Evolutionary conservation across 2,113 vertebrate genomes (phyloP).

Genomic region (Anoplopoma fimbria): DNA sequence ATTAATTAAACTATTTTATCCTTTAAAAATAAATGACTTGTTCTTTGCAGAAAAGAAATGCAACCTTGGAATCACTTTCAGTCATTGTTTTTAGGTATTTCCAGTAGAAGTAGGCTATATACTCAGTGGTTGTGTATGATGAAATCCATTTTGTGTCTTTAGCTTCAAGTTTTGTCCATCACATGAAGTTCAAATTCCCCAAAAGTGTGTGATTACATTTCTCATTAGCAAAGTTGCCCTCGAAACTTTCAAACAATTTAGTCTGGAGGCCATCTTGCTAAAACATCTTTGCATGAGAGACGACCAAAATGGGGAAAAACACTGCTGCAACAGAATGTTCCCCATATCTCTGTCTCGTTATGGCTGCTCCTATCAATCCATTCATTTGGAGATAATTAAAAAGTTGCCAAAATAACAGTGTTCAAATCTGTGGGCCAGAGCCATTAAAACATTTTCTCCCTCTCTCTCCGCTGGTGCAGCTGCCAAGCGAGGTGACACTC

Average conservation of each 20-base stretch:
- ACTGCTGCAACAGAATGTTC: conserved; percentile 48
- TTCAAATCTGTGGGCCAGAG: conserved; percentile 73
- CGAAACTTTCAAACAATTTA: conserved; percentile 58
- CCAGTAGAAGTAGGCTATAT: too few species aligned
- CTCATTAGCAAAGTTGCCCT: conserved; percentile 55
- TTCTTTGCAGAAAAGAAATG: not conserved
- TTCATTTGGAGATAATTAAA: conserved; percentile 82
- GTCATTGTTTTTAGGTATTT: conserved; percentile 1
- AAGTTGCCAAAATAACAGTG: conserved; percentile 78
- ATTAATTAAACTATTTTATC: not conserved
- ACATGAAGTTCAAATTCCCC: conserved; percentile 4
- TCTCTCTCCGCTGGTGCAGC: conserved; percentile 60
- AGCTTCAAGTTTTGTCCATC: conserved; percentile 7
- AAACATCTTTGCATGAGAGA: conserved; percentile 49
- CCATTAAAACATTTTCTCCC: conserved; percentile 70
- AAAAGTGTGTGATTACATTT: conserved; percentile 41
- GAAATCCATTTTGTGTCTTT: conserved; percentile 1
- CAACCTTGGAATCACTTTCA: not conserved
- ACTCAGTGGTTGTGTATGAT: not conserved
- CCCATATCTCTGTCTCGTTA: conserved; percentile 53
- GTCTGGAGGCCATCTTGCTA: conserved; percentile 59
- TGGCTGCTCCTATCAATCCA: conserved; percentile 64
- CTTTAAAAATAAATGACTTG: not conserved
- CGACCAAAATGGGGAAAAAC: conserved; percentile 23
- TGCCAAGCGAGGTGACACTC: conserved; percentile 80